Evolutionary conservation across 2,888 invertebrate genomes (phyloP).

Genomic region (Leptopilina drosophilae): DNA sequence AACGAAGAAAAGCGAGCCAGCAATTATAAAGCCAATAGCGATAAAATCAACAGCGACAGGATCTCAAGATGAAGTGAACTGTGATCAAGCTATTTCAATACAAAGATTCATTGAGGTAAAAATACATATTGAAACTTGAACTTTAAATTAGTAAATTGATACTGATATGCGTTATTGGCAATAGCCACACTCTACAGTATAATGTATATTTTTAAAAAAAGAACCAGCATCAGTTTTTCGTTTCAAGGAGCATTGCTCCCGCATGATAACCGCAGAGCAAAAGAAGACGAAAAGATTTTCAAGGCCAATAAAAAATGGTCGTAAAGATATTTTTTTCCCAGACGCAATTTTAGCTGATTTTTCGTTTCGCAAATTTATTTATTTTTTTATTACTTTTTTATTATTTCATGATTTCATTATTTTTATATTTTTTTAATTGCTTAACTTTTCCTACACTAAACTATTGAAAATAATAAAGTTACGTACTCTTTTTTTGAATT

Average conservation of each 20-base stretch:
- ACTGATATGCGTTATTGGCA: neutral
- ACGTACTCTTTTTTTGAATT: too few species aligned
- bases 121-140: slow-evolving; percentile 12
- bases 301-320: neutral
- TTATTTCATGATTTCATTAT: too few species aligned
- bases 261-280: slow-evolving; percentile 6
- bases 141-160: slow-evolving; percentile 24
- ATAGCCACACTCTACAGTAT: neutral
- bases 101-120: slow-evolving; percentile 36
- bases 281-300: neutral
- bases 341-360: neutral
- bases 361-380: too few species aligned
- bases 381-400: too few species aligned
- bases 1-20: slow-evolving; percentile 29
- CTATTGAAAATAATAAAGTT: too few species aligned
- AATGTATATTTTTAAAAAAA: neutral
- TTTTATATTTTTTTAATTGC: too few species aligned
- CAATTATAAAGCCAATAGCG: slow-evolving; percentile 38
- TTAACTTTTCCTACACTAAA: too few species aligned
- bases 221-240: slow-evolving; percentile 16
- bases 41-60: slow-evolving; percentile 34
- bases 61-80: slow-evolving; percentile 29
- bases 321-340: too few species aligned
- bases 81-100: slow-evolving; percentile 34
- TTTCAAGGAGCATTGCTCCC: slow-evolving; percentile 2